Evolutionary conservation across 2,888 invertebrate genomes (phyloP), one percentile per base, ranked within the genome.

Genomic region (Notodromas monacha): DNA sequence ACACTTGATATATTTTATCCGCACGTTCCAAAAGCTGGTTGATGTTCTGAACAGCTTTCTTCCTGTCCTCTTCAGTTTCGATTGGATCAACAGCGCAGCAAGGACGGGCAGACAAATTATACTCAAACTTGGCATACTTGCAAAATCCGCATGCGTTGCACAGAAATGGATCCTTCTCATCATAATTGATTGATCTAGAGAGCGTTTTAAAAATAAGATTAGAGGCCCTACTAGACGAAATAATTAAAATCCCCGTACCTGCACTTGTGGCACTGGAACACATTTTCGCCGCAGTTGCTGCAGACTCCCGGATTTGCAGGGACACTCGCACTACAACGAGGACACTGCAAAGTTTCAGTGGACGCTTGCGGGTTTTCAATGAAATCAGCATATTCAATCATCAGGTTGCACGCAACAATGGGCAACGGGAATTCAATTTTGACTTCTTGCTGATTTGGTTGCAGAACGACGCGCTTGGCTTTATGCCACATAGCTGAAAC

Each of bases 61-160:
- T 77, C 3, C 89, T 60, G 48, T 89, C 92, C 40, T 89, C 86
- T 42, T 89, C 89, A 40, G 68, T 81, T 49, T 89, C 84, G 13
- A 92, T 86, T 8, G 81, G 79, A 52, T 92, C 89, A 1, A 92
- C 84, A 12, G 86, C 86, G 49, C 79, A 89, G 44, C 79, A 84
- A 1, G 79, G 72, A 13, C 76, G 65, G 4, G 76, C 81, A 4
- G 68, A 68, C 34, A 89, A 57, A 6, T 74, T 76, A 51, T 84
- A 79, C 52, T 96, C 92, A 49, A 92, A 89, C 52, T 92, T 86
- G 16, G 89, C 92, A 51, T 92, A 92, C 54, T 92, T 92, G 56
- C 92, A 96, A 55, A 84, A 92, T 2, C 92, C 92, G 51, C 96
- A 96, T 3, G 86, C 74, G 51, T 89, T 89, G 46, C 96, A 96